Percentiles rank a stretch among this genome's conserved stretches.
phyloP scores from a whole-genome alignment of 2,113 vertebrate genomes.

The Cisticola juncidis region DNA sequence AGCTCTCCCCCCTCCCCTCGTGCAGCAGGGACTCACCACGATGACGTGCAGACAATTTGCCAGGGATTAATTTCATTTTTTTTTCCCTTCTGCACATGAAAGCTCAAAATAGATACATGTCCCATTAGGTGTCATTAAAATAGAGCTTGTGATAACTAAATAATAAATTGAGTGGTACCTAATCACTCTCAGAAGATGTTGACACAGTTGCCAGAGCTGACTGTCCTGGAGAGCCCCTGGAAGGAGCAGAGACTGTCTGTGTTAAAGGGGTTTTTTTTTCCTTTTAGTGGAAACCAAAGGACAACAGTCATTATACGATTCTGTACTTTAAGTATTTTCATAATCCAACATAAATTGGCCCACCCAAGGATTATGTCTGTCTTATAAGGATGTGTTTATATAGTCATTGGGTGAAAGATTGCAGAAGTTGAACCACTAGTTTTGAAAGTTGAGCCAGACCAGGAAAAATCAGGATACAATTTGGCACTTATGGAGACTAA shows the following conservation, averaged over 20 bases:
- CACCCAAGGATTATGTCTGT: constrained; percentile 86
- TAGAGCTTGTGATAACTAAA: constrained; percentile 10
- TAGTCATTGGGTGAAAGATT: constrained; percentile 88
- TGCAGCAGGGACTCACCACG: not conserved
- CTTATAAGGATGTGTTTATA: constrained; percentile 87
- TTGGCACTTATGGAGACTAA: constrained; percentile 99
- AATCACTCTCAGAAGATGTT: constrained; percentile 44
- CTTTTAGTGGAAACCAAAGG: constrained; percentile 73
- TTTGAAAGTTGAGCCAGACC: constrained; percentile 92
- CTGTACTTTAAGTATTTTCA: constrained; percentile 86
- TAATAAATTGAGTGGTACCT: constrained; percentile 45
- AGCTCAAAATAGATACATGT: constrained; percentile 5
- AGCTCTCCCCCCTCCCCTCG: not conserved
- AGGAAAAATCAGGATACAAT: constrained; percentile 99
- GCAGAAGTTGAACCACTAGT: constrained; percentile 91
- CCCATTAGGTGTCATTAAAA: constrained; percentile 36
- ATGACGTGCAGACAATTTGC: not conserved
- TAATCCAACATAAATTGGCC: constrained; percentile 87
- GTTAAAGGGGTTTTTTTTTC: not conserved
- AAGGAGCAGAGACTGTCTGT: not conserved
- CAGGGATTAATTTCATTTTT: not conserved
- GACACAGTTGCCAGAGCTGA: constrained; percentile 17
- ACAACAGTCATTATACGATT: constrained; percentile 85
- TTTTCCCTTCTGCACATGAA: not conserved
- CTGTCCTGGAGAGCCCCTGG: not conserved